Percentiles rank a stretch among this genome's conserved stretches.
Evolutionary conservation across 2,113 vertebrate genomes (phyloP).

Genomic region (Pollachius pollachius): DNA sequence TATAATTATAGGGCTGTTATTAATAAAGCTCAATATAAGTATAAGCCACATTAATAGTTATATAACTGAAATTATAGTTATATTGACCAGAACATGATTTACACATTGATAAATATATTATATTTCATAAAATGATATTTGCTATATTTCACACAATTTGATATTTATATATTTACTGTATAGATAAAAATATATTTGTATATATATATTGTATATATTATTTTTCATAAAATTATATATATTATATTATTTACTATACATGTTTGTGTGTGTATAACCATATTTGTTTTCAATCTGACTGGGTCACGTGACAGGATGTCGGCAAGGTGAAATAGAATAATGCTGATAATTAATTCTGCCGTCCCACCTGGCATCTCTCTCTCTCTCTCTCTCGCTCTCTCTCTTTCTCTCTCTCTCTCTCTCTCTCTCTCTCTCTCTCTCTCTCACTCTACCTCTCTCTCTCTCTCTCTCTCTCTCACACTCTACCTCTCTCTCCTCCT

Average conservation of each 20-base stretch:
- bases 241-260: background rate
- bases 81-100: too few relatives aligned
- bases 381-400: too few relatives aligned
- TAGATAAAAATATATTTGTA: background rate
- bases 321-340: background rate
- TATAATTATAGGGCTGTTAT: too few relatives aligned
- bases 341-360: background rate
- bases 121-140: too few relatives aligned
- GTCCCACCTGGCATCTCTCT: background rate
- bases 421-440: background rate
- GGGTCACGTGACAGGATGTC: background rate
- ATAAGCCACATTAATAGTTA: too few relatives aligned
- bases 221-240: too few relatives aligned
- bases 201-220: too few relatives aligned
- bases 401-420: background rate
- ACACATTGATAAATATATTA: too few relatives aligned
- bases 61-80: too few relatives aligned
- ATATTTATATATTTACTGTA: background rate
- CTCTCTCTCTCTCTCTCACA: conserved; percentile 51
- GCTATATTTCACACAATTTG: too few relatives aligned
- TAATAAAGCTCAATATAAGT: too few relatives aligned
- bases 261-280: background rate
- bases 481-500: conserved; percentile 51
- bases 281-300: background rate
- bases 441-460: conserved; percentile 19